Conservation (phyloP, 2,888 invertebrate genomes). For the Mesochorus sp. region DNA sequence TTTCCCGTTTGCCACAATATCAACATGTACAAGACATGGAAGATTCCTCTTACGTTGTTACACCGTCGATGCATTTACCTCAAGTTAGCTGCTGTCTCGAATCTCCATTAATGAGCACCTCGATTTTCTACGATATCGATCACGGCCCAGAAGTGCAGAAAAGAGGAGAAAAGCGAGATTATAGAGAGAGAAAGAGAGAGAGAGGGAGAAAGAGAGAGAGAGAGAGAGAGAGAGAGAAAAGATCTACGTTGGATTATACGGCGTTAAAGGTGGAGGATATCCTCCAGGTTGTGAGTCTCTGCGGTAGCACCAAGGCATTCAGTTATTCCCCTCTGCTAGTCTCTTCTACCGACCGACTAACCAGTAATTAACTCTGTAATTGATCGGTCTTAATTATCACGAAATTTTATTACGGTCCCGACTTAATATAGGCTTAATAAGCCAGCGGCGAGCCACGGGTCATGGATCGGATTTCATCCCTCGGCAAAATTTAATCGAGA, state of each 20-base stretch:
- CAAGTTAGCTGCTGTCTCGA: slow-evolving; percentile 49
- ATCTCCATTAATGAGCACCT: slow-evolving; percentile 53
- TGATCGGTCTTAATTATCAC: slow-evolving; percentile 74
- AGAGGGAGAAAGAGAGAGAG: slow-evolving; percentile 4
- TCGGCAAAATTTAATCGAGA: slow-evolving; percentile 57
- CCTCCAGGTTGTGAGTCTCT: slow-evolving; percentile 20
- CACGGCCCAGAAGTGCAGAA: slow-evolving; percentile 20
- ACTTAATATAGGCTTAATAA: slow-evolving; percentile 72
- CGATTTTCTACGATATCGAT: slow-evolving; percentile 56
- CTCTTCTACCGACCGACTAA: slow-evolving; percentile 49
- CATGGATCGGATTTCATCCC: slow-evolving; percentile 63
- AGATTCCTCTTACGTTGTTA: neutral
- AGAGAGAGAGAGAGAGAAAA: slow-evolving; percentile 2
- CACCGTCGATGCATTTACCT: slow-evolving; percentile 21
- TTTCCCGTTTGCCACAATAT: slow-evolving; percentile 30
- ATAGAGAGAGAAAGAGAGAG: slow-evolving; percentile 34
- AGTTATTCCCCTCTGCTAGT: slow-evolving; percentile 38
- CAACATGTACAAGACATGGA: neutral
- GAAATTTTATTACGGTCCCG: slow-evolving; percentile 72
- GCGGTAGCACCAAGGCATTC: slow-evolving; percentile 50
- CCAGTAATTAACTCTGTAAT: slow-evolving; percentile 74
- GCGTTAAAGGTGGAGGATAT: slow-evolving; percentile 46
- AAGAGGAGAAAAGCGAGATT: slow-evolving; percentile 13
- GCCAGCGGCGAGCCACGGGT: slow-evolving; percentile 63
- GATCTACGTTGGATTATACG: slow-evolving; percentile 43